A percentile compares a stretch with the other conserved stretches of the same genome.
Conservation (phyloP, 1,140 invertebrate genomes). For the Drosophila funebris region DNA sequence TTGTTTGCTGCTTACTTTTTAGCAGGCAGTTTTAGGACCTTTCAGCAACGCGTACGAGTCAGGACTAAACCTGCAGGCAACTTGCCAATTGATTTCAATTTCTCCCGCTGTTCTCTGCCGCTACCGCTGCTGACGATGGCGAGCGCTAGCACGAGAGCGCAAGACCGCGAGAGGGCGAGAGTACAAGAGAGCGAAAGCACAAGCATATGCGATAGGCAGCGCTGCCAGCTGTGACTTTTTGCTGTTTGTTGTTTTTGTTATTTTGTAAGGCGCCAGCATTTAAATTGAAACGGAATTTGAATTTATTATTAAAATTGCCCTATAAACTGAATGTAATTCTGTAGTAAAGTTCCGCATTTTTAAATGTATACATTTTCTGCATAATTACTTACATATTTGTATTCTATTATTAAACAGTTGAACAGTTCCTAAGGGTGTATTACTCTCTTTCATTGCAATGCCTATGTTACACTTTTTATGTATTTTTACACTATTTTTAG, state of each 20-base stretch:
- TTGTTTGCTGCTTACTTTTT: constrained; percentile 52
- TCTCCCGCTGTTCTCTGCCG: constrained; percentile 9
- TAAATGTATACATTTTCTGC: no score
- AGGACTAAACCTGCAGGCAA: constrained; percentile 54
- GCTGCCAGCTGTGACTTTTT: background rate
- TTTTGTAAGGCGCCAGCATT: constrained; percentile 2
- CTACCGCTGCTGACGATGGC: background rate
- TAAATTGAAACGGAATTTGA: background rate
- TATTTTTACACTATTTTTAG: no score
- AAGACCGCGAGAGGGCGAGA: background rate
- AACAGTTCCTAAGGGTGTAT: no score
- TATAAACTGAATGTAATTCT: no score
- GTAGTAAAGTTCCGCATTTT: no score
- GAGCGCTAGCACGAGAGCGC: constrained; percentile 1
- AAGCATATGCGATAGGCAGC: constrained; percentile 8
- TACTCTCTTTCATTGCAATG: no score
- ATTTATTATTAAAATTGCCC: no score
- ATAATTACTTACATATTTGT: no score
- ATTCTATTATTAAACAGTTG: no score
- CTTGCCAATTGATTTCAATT: constrained; percentile 42
- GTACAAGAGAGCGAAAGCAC: constrained; percentile 2
- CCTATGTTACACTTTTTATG: no score
- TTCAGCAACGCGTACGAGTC: constrained; percentile 52
- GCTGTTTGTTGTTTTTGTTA: background rate
- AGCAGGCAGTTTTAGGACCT: constrained; percentile 52